Conservation (phyloP, 1,140 invertebrate species). For the Drosophila suzukii region DNA sequence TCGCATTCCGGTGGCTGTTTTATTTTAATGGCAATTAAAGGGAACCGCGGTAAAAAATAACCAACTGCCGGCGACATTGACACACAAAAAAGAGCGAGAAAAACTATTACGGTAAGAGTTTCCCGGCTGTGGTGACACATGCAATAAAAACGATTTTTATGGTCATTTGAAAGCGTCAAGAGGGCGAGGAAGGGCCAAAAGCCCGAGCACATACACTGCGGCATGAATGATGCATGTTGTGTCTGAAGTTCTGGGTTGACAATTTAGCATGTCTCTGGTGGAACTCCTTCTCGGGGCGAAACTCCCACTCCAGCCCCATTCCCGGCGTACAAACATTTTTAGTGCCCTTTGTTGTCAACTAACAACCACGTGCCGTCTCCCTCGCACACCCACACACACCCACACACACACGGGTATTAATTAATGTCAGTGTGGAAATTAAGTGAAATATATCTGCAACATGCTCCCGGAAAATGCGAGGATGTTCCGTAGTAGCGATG, state of each 20-base stretch:
- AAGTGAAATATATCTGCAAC: conserved; percentile 80
- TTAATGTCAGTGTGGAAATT: conserved; percentile 80
- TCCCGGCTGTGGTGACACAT: conserved; percentile 46
- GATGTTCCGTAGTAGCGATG: conserved; percentile 51
- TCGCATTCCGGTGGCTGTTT: conserved; percentile 25
- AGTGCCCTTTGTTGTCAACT: conserved; percentile 62
- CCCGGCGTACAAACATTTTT: conserved; percentile 62
- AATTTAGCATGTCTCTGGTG: conserved; percentile 45
- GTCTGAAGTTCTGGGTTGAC: conserved; percentile 53
- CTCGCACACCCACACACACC: not conserved
- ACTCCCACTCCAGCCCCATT: conserved; percentile 33
- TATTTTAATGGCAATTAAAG: conserved; percentile 66
- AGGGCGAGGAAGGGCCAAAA: conserved; percentile 15
- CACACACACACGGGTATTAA: conserved; percentile 58
- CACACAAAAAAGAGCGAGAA: conserved; percentile 39
- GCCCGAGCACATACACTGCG: not conserved
- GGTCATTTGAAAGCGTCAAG: conserved; percentile 69
- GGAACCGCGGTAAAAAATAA: conserved; percentile 54
- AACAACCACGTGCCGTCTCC: conserved; percentile 30
- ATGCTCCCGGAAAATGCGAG: conserved; percentile 66
- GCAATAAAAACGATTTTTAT: conserved; percentile 79
- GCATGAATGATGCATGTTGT: conserved; percentile 37
- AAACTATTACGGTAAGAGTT: conserved; percentile 52
- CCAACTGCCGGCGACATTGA: conserved; percentile 64
- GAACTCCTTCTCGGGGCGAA: not conserved